Evolutionary conservation across 2,797 vertebrate genomes (phyloP).

Genomic region (Ispidina lecontei): DNA sequence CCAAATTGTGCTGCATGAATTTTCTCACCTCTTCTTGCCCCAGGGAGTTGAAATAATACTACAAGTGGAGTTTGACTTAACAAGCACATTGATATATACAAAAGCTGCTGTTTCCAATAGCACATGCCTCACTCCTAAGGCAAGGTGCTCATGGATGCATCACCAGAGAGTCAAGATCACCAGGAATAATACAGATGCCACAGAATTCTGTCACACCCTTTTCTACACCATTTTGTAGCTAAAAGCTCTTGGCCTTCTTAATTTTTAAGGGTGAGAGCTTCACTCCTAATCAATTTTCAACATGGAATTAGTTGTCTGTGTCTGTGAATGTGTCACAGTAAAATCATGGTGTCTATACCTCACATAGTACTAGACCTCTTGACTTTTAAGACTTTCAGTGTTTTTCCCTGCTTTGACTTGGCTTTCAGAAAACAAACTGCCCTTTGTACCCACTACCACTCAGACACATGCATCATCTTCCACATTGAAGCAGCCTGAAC

Average conservation of each 20-base stretch:
- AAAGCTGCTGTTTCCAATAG: background rate
- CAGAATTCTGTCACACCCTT: background rate
- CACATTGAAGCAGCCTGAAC: background rate
- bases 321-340: too few relatives aligned
- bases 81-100: background rate
- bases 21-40: background rate
- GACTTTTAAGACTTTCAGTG: background rate
- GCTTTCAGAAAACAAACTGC: background rate
- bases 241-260: background rate
- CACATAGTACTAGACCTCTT: background rate
- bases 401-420: background rate
- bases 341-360: background rate
- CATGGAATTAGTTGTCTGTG: background rate
- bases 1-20: background rate
- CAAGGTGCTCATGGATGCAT: background rate
- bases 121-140: background rate
- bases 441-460: background rate
- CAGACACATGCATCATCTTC: background rate
- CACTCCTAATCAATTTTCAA: background rate
- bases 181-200: background rate
- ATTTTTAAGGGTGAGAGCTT: background rate
- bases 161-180: background rate
- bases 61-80: background rate
- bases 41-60: conserved; percentile 17
- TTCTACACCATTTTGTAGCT: background rate